phyloP scores from a whole-genome alignment of 1,140 invertebrate genomes.

The Scaptomyza hsui region DNA sequence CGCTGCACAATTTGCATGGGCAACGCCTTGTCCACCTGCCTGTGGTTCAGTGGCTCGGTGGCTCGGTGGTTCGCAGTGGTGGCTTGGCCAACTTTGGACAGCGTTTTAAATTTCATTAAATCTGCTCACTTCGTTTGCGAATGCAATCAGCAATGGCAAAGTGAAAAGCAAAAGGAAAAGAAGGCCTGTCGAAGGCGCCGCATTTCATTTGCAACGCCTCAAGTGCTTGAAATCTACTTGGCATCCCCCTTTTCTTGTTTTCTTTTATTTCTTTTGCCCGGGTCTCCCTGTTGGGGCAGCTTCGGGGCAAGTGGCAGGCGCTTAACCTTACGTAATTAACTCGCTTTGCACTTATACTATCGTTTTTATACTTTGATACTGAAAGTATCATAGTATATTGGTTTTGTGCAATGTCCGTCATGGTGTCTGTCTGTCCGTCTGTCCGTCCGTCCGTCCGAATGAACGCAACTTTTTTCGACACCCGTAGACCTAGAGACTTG shows the following conservation, averaged over 20 bases:
- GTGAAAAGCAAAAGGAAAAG: slow-evolving; percentile 2
- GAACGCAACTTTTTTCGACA: no score
- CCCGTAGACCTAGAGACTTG: no score
- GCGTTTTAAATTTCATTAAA: slow-evolving; percentile 79
- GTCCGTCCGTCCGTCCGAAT: no score
- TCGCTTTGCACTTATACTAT: slow-evolving; percentile 44
- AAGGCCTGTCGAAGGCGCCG: slow-evolving; percentile 37
- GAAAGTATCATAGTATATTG: no score
- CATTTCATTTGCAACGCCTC: slow-evolving; percentile 77
- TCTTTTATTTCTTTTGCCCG: no score
- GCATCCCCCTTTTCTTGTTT: slow-evolving; percentile 10
- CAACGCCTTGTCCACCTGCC: slow-evolving; percentile 16
- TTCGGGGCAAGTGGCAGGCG: slow-evolving; percentile 17
- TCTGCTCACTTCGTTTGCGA: slow-evolving; percentile 80
- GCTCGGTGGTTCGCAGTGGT: not conserved
- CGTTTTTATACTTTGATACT: no score
- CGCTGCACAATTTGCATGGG: slow-evolving; percentile 55
- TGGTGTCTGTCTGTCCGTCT: no score
- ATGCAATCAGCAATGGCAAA: slow-evolving; percentile 73
- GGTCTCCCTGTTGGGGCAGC: not conserved
- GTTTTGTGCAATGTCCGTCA: no score
- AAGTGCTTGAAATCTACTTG: slow-evolving; percentile 76
- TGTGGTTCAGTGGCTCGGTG: not conserved
- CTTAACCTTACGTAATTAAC: slow-evolving; percentile 75
- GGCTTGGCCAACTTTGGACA: slow-evolving; percentile 31